These are phyloP conservation scores for Dallia pectoralis DNA, from an alignment of 2,797 vertebrate genomes.

Conservation along the genomic window DNA sequence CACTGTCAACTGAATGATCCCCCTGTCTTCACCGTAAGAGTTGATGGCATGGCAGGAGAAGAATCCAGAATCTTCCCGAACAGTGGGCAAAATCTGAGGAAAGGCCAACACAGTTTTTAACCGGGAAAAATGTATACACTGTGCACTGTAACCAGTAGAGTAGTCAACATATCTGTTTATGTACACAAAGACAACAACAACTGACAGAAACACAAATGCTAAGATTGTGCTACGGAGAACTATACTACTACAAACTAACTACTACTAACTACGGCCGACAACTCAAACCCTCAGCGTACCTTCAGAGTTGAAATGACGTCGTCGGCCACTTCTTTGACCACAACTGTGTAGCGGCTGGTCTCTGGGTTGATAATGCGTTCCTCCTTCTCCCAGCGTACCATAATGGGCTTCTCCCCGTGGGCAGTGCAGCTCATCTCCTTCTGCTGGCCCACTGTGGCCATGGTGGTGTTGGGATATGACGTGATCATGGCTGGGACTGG, in stretches of 20 bases:
- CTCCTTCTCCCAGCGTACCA: constrained; percentile 99
- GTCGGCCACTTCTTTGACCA: constrained; percentile 91
- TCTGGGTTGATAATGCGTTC: constrained; percentile 97
- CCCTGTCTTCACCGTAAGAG: constrained; percentile 96
- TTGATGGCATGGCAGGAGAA: constrained; percentile 99
- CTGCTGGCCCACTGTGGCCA: constrained; percentile 96
- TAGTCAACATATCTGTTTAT: no score
- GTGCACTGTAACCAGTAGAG: no score
- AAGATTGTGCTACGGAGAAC: not conserved
- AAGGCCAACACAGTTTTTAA: constrained; percentile 22
- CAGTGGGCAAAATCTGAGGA: constrained; percentile 90
- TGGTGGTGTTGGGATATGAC: constrained; percentile 95
- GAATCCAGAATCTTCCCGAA: constrained; percentile 97
- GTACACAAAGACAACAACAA: not conserved
- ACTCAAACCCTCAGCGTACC: constrained; percentile 66
- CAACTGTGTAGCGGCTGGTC: constrained; percentile 95
- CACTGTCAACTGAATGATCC: constrained; percentile 98
- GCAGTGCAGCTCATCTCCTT: constrained; percentile 96
- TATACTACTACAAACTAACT: not conserved
- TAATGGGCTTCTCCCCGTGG: constrained; percentile 97
- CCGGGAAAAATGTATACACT: not conserved
- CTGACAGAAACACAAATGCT: not conserved
- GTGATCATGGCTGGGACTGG: constrained; percentile 98
- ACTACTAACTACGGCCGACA: no score
- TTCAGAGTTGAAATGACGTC: constrained; percentile 95